Evolutionary conservation across 2,113 vertebrate genomes (phyloP), one percentile per base, ranked within the genome.

Genomic region (Ictalurus furcatus): DNA sequence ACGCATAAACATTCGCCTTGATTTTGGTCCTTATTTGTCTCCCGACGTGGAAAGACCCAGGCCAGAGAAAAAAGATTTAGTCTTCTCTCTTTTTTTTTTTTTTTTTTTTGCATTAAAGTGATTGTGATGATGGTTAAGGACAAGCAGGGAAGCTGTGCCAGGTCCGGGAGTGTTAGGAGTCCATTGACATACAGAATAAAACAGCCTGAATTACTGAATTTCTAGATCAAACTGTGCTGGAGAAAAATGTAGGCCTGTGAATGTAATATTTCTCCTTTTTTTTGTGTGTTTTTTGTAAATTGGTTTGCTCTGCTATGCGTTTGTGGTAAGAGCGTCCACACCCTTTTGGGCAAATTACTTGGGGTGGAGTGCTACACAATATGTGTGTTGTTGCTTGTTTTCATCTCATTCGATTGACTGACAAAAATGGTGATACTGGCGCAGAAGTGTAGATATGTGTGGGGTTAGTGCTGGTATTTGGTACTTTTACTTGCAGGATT

Each of bases 1-100:
- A 56, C 34, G 74, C 67, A 86, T 91, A 91, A 91, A 91, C 90
- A 91, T 91, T 88, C 85, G 76, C 74, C 67, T 85, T 21, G 19
- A 76, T 88, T 89, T 89, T 80, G 81, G 74, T 56, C 88, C 82
- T 82, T 91, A 87, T 89, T 91, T 85, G 85, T 89, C 61, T 91
- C 25, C 81, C 61, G 23, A 56, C 56, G 37, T 85, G 59, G 61
- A 85, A 89, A 73, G 58, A 30, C 37, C 0, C 28, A 30, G 25
- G 23, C 52, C 61, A 52, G 48, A 48, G 40, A 59, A 3, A 65
- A 67, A 67, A 48, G 69, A 74, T 82, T 54, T 34, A 74, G 17
- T 8, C 34, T 30, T 63, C 44, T 59, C 6, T 48, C 44, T 48
- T 34, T 34, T 34, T 34, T 34, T 34, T 34, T 34, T 34, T 34